Percentiles rank a stretch among this genome's conserved stretches.
These are phyloP conservation scores for Drosophila antonietae DNA, from an alignment of 2,888 invertebrate species.

Conservation along the genomic window DNA sequence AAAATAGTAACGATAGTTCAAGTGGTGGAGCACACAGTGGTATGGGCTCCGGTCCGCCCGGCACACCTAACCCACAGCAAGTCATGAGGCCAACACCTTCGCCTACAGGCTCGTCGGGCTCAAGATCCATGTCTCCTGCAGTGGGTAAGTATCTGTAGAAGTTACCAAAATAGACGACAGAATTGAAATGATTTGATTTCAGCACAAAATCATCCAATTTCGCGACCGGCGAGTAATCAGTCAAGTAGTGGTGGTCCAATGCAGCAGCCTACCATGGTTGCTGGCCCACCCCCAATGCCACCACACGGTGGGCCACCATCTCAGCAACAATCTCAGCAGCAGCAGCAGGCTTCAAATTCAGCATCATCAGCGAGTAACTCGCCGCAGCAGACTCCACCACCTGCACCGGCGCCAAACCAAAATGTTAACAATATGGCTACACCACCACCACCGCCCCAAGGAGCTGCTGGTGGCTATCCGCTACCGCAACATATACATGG, in stretches of 20 bases:
- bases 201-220: slow-evolving; percentile 96
- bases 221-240: slow-evolving; percentile 95
- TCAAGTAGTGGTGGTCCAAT: slow-evolving; percentile 86
- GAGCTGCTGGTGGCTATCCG: slow-evolving; percentile 79
- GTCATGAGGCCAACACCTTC: slow-evolving; percentile 96
- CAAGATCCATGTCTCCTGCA: slow-evolving; percentile 99
- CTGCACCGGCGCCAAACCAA: slow-evolving; percentile 82
- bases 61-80: slow-evolving; percentile 89
- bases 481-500: slow-evolving; percentile 85
- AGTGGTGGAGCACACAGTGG: slow-evolving; percentile 88
- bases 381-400: slow-evolving; percentile 82
- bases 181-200: slow-evolving; percentile 15
- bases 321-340: slow-evolving; percentile 82
- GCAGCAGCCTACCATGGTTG: slow-evolving; percentile 77
- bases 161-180: neutral
- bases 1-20: slow-evolving; percentile 94
- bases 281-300: slow-evolving; percentile 79
- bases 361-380: slow-evolving; percentile 82
- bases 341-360: slow-evolving; percentile 78
- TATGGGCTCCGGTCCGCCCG: slow-evolving; percentile 87
- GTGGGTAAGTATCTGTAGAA: slow-evolving; percentile 90
- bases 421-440: slow-evolving; percentile 82
- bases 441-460: slow-evolving; percentile 78
- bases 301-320: slow-evolving; percentile 79
- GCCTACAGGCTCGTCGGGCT: slow-evolving; percentile 96